A percentile compares a stretch with the other conserved stretches of the same genome.
phyloP scores from a whole-genome alignment of 2,888 invertebrate species.

The Diarsia rubi region DNA sequence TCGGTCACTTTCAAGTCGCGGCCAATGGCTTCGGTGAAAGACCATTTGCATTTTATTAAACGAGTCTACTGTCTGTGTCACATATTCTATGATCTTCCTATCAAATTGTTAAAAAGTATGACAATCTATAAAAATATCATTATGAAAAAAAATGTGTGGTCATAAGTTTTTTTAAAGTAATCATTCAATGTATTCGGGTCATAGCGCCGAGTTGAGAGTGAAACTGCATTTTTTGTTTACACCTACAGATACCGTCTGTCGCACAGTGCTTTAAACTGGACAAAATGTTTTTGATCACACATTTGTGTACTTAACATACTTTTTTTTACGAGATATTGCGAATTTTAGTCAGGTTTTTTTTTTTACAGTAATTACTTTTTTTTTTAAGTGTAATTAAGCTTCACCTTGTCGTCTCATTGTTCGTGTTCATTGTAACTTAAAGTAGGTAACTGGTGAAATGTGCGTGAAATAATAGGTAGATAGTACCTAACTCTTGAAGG shows the following conservation, averaged over 20 bases:
- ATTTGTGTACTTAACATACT: constrained; percentile 53
- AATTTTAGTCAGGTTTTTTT: constrained; percentile 23
- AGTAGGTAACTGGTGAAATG: no score
- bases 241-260: constrained; percentile 46
- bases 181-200: constrained; percentile 70
- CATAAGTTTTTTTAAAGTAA: constrained; percentile 52
- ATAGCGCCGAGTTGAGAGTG: constrained; percentile 73
- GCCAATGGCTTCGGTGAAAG: constrained; percentile 77
- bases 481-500: no score
- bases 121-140: not conserved
- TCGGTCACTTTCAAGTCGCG: constrained; percentile 84
- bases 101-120: constrained; percentile 15
- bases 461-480: no score
- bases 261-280: constrained; percentile 63
- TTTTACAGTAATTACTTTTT: not conserved
- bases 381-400: no score
- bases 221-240: constrained; percentile 77
- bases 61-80: constrained; percentile 12
- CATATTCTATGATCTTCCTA: constrained; percentile 6
- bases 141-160: constrained; percentile 16
- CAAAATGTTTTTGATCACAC: constrained; percentile 33
- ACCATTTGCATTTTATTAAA: constrained; percentile 73
- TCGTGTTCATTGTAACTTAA: no score
- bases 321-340: constrained; percentile 43
- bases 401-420: no score